These are phyloP conservation scores for Uloborus plumipes DNA, from an alignment of 2,888 invertebrate species.

Conservation along the genomic window DNA sequence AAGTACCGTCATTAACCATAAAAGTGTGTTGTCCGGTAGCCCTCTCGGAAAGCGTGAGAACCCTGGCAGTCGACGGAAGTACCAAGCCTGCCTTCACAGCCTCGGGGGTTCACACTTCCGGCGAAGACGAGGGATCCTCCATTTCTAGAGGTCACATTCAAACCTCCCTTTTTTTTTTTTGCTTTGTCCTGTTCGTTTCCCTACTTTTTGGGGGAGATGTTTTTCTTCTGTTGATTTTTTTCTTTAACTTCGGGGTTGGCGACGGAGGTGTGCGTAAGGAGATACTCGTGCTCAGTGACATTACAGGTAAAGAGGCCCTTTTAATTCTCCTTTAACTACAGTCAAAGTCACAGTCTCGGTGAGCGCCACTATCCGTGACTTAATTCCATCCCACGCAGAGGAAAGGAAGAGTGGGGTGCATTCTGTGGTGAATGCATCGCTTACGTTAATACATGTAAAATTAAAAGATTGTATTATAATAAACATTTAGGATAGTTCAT, in stretches of 20 bases:
- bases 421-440: too few relatives aligned
- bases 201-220: background rate
- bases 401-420: too few relatives aligned
- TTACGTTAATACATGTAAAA: too few relatives aligned
- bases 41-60: conserved; percentile 48
- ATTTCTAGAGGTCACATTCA: conserved; percentile 40
- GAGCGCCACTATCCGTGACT: too few relatives aligned
- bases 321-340: conserved; percentile 8
- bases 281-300: conserved; percentile 26
- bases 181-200: background rate
- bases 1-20: too few relatives aligned
- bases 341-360: background rate
- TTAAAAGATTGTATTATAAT: too few relatives aligned
- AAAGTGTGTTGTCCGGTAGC: background rate
- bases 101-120: conserved; percentile 50
- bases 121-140: background rate
- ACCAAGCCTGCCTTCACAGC: conserved; percentile 27
- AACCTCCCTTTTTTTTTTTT: background rate
- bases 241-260: background rate
- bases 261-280: conserved; percentile 18
- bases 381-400: too few relatives aligned
- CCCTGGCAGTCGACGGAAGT: conserved; percentile 22
- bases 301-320: conserved; percentile 25
- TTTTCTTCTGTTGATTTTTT: background rate
- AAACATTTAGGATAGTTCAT: too few relatives aligned